A percentile compares a stretch with the other conserved stretches of the same genome.
phyloP scores from a whole-genome alignment of 2,113 vertebrate species.

The Festucalex cinctus region DNA sequence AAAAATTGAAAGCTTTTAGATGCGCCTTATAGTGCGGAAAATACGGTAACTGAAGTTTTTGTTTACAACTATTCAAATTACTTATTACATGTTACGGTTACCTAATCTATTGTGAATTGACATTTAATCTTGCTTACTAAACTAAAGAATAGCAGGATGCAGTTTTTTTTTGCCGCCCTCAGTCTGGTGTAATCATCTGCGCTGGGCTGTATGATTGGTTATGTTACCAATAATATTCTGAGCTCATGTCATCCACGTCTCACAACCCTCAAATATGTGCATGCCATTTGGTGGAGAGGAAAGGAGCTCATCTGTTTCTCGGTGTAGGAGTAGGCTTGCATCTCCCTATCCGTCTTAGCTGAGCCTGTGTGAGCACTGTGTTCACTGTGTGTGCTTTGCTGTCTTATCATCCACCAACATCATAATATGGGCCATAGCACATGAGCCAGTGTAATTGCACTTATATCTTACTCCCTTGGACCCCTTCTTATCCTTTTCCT shows the following conservation, averaged over 20 bases:
- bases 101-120: too few relatives aligned
- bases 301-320: constrained; percentile 47
- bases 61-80: too few relatives aligned
- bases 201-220: constrained; percentile 11
- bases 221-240: constrained; percentile 30
- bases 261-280: constrained; percentile 28
- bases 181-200: constrained; percentile 14
- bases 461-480: constrained; percentile 43
- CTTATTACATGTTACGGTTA: too few relatives aligned
- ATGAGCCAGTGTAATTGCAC: constrained; percentile 60
- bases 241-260: constrained; percentile 12
- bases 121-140: background rate
- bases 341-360: constrained; percentile 52
- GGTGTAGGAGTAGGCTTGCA: constrained; percentile 36
- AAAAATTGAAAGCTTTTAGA: too few relatives aligned
- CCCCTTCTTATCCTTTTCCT: constrained; percentile 34
- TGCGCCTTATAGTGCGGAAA: too few relatives aligned
- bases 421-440: constrained; percentile 64
- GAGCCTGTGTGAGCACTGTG: constrained; percentile 9
- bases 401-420: constrained; percentile 53
- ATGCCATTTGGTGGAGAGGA: constrained; percentile 34
- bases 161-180: background rate
- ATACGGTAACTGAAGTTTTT: too few relatives aligned
- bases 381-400: constrained; percentile 15
- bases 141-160: background rate